Evolutionary conservation across 2,888 invertebrate species (phyloP), one percentile per base, ranked within the genome.

Genomic region (Druceiella hillmani): DNA sequence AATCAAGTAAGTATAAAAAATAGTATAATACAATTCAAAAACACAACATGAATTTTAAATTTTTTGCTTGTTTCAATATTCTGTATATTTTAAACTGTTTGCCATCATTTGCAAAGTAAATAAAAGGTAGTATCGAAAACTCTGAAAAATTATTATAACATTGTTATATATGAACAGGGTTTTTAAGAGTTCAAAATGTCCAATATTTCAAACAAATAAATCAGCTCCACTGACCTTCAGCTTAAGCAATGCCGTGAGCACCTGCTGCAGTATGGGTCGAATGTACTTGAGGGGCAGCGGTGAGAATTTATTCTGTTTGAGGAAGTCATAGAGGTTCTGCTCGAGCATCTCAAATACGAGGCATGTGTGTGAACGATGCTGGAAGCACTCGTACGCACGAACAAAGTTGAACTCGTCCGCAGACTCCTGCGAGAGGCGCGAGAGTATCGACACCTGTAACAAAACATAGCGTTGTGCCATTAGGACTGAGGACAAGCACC

Each of bases 351-450:
- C 99, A 66, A 98, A 99, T 60, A 98, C 98, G 69, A 99, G 80
- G 69, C 98, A 99, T 38, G 98, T 99, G 75, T 99, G 98, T 64
- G 93, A 95, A 67, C 97, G 95, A 71, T 99, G 98, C 75, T 95
- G 94, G 75, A 99, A 99, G 74, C 99, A 99, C 70, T 99, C 99
- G 72, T 93, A 97, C 31, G 99, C 99, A 49, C 98, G 91, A 55
- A 99, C 99, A 77, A 99, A 99, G 77, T 99, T 99, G 78, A 93
- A 98, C 76, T 95, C 95, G 71, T 95, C 95, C 54, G 95, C 94
- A 77, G 94, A 95, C 78, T 97, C 95, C 68, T 93, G 94, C 58
- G 92, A 91, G 44, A 93, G 75, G 52, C 92, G 82, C 49, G 91
- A 90, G 61, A 93, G 75, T 68, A 93, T 93, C 61, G 90, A 90